A percentile compares a stretch with the other conserved stretches of the same genome.
These are phyloP conservation scores for Rhysida immarginata DNA, from an alignment of 1,140 invertebrate species.

Conservation along the genomic window DNA sequence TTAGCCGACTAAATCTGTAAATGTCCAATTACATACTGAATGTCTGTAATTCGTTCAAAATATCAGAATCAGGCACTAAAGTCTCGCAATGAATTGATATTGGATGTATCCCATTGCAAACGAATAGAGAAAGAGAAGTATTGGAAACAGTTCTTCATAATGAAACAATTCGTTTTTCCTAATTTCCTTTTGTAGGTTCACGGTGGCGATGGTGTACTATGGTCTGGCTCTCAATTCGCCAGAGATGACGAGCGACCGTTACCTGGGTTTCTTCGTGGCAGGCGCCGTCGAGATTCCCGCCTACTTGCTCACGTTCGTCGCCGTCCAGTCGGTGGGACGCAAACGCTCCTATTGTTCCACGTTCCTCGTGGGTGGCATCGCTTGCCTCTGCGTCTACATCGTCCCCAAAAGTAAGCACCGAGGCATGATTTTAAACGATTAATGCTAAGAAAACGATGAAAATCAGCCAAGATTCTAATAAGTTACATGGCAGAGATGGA, in stretches of 20 bases:
- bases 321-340: slow-evolving; percentile 16
- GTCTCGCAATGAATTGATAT: too few species aligned
- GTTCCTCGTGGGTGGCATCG: slow-evolving; percentile 16
- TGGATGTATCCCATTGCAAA: too few species aligned
- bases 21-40: too few species aligned
- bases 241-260: slow-evolving; percentile 7
- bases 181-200: not conserved
- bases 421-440: too few species aligned
- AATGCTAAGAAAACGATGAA: too few species aligned
- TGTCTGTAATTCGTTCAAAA: too few species aligned
- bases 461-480: too few species aligned
- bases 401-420: not conserved
- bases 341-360: slow-evolving; percentile 11
- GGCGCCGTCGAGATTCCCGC: slow-evolving; percentile 19
- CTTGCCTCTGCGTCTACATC: slow-evolving; percentile 2
- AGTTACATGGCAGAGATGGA: not conserved
- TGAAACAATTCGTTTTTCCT: too few species aligned
- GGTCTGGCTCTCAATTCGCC: slow-evolving; percentile 20
- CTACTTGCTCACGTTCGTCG: slow-evolving; percentile 17
- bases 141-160: too few species aligned
- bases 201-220: slow-evolving; percentile 19
- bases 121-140: too few species aligned
- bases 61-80: too few species aligned
- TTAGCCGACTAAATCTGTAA: too few species aligned
- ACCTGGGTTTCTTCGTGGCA: slow-evolving; percentile 15